Base-by-base conservation (phyloP, 2,888 invertebrate genomes). In the Noctua pronuba region DNA sequence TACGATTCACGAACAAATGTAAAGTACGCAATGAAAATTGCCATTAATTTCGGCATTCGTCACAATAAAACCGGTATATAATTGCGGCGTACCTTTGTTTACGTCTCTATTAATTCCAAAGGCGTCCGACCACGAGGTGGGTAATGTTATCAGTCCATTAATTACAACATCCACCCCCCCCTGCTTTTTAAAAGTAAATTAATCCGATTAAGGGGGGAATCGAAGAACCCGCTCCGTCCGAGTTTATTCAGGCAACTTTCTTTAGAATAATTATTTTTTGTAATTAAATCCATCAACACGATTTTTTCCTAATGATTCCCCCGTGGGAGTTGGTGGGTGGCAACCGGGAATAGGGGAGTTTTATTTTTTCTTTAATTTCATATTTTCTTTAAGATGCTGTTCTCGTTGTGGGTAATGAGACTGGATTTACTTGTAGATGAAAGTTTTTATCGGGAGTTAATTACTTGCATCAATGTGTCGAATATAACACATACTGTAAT, bases 251-350 rank as follows among this genome's bases (percentile, higher is more conserved):
- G 95, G 91, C 94, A 96, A 96, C 94, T 96, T 96, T 96, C 96
- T 96, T 95, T 95, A 92, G 95, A 96, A 96, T 96, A 96, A 96
- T 96, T 96, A 96, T 96, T 96, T 96, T 96, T 96, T 96, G 96
- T 96, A 96, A 96, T 96, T 96, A 96, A 96, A 96, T 96, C 96
- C 96, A 96, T 96, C 96, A 96, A 96, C 96, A 96, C 96, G 96
- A 96, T 96, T 96, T 96, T 96, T 96, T 96, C 95, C 94, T 96
- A 96, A 96, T 96, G 96, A 96, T 96, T 95, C 95, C 94, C 96
- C 95, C 95, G 91, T 84, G 96, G 95, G 96, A 95, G 92, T 81
- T 76, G 88, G 91, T 80, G 92, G 91, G 86, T 90, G 89, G 88
- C 84, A 87, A 88, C 86, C 75, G 86, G 89, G 89, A 89, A 85